These are phyloP conservation scores for Catagonus wagneri DNA, from an alignment of 2,113 vertebrate genomes.

Conservation along the genomic window DNA sequence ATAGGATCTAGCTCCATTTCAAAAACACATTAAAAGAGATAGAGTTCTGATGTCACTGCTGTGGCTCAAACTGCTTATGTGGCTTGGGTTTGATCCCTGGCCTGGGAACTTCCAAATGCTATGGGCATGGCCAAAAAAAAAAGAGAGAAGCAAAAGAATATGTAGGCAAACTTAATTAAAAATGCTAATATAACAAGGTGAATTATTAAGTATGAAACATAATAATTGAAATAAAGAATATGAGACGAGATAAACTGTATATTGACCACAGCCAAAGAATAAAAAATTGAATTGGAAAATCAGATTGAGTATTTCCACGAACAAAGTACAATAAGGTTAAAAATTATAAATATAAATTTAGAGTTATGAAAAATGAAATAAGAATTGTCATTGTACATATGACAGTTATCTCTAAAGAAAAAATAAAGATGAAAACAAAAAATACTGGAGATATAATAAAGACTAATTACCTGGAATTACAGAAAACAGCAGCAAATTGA, in stretches of 20 bases:
- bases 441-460: not conserved
- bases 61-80: too few species aligned
- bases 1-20: too few species aligned
- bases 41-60: not conserved
- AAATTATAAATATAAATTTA: not conserved
- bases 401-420: not conserved
- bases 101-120: too few species aligned
- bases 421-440: not conserved
- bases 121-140: too few species aligned
- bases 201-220: not conserved
- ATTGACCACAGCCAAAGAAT: not conserved
- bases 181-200: not conserved
- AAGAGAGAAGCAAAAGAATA: not conserved
- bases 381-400: not conserved
- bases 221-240: not conserved
- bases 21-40: not conserved
- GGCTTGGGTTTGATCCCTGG: too few species aligned
- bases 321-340: not conserved
- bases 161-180: not conserved
- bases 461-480: not conserved
- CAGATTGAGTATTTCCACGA: not conserved
- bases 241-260: not conserved
- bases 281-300: not conserved
- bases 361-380: not conserved
- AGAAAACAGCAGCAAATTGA: not conserved